Evolutionary conservation across 2,797 vertebrate species (phyloP).

Genomic region (Scleropages formosus): DNA sequence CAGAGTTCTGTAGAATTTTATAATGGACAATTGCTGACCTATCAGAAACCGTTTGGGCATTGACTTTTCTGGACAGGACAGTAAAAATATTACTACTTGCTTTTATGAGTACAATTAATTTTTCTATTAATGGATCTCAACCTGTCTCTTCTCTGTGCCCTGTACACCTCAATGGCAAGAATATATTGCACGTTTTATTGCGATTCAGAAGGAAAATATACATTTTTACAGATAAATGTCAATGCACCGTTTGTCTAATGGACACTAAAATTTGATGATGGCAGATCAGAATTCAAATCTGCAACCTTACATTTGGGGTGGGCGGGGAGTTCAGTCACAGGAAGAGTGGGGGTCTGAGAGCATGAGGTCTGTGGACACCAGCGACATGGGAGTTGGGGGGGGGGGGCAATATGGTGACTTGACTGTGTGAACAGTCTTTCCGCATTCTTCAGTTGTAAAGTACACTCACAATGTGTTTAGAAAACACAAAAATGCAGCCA

Average conservation of each 20-base stretch:
- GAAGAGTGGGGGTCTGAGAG: neutral
- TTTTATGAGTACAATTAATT: slow-evolving; percentile 79
- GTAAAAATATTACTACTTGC: slow-evolving; percentile 74
- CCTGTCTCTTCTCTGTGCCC: slow-evolving; percentile 59
- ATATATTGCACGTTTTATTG: slow-evolving; percentile 73
- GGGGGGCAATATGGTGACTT: neutral
- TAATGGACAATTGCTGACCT: neutral
- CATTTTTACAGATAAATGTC: slow-evolving; percentile 78
- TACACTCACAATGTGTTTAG: neutral
- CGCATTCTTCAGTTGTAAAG: too few relatives aligned
- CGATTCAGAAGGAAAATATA: slow-evolving; percentile 78
- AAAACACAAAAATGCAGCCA: neutral
- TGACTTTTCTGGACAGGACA: slow-evolving; percentile 34
- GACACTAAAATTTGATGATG: slow-evolving; percentile 73
- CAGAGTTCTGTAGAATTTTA: neutral
- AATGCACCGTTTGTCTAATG: slow-evolving; percentile 65
- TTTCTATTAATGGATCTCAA: slow-evolving; percentile 76
- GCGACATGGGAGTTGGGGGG: neutral
- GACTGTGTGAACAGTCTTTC: neutral
- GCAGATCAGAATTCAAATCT: slow-evolving; percentile 73
- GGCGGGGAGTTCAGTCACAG: neutral
- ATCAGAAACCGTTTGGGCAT: slow-evolving; percentile 18
- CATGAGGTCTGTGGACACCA: too few relatives aligned
- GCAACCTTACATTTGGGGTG: slow-evolving; percentile 34
- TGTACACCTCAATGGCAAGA: slow-evolving; percentile 62